These are phyloP conservation scores for Excalfactoria chinensis DNA, from an alignment of 2,113 vertebrate genomes.

Conservation along the genomic window DNA sequence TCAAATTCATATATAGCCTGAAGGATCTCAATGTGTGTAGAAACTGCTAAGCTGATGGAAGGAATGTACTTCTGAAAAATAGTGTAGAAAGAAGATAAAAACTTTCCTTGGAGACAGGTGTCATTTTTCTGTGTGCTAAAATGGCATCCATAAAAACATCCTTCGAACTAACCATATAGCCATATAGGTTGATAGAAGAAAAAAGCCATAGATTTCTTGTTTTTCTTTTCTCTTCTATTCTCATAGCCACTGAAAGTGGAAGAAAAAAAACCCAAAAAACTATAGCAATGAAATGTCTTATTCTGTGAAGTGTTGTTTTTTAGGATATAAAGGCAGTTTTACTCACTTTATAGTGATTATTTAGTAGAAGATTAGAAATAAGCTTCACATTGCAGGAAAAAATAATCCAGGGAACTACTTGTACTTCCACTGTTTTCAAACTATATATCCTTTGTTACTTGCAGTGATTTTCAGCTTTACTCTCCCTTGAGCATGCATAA, in stretches of 20 bases:
- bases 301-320: neutral
- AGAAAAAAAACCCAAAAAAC: neutral
- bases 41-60: neutral
- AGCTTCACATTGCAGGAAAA: neutral
- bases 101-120: conserved; percentile 23
- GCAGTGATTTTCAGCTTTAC: neutral
- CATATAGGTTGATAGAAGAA: neutral
- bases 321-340: neutral
- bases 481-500: neutral
- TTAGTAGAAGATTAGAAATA: neutral
- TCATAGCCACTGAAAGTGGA: neutral
- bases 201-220: neutral
- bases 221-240: neutral
- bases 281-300: neutral
- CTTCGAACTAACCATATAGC: neutral
- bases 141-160: conserved; percentile 27
- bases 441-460: neutral
- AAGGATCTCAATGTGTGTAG: conserved; percentile 5
- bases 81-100: neutral
- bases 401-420: neutral
- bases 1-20: conserved; percentile 19
- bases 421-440: neutral
- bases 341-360: neutral
- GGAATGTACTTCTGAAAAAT: conserved; percentile 34
- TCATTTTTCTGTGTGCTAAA: conserved; percentile 19